phyloP scores from a whole-genome alignment of 2,113 vertebrate genomes.

The Carassius auratus region DNA sequence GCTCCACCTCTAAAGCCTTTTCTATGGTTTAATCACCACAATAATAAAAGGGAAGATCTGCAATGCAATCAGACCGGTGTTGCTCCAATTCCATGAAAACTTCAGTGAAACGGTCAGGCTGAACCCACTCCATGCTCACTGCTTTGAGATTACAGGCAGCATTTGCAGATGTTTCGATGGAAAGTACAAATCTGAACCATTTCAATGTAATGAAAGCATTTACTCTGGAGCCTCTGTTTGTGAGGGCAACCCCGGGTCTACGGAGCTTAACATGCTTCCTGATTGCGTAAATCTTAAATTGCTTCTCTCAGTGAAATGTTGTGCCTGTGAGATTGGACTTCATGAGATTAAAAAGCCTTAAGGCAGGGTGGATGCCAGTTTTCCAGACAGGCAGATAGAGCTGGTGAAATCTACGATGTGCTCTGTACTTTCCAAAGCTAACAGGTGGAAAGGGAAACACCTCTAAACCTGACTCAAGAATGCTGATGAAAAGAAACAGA shows the following conservation, averaged over 20 bases:
- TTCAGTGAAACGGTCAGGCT: not conserved
- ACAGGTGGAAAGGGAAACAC: constrained; percentile 36
- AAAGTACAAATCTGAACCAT: constrained; percentile 9
- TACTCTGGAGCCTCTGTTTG: constrained; percentile 24
- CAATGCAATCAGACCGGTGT: not conserved
- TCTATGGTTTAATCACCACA: not conserved
- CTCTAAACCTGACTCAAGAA: constrained; percentile 1
- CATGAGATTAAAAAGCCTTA: constrained; percentile 37
- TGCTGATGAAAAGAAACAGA: not conserved
- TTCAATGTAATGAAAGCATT: constrained; percentile 31
- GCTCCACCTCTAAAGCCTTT: not conserved
- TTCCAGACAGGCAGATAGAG: not conserved
- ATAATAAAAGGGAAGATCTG: not conserved
- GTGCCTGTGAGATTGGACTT: not conserved
- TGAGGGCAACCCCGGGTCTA: not conserved
- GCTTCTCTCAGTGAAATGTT: constrained; percentile 23
- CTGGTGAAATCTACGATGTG: constrained; percentile 21
- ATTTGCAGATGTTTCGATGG: not conserved
- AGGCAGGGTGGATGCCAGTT: not conserved
- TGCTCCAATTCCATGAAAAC: not conserved
- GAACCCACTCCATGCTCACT: not conserved
- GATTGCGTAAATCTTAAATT: constrained; percentile 34
- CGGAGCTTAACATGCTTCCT: not conserved
- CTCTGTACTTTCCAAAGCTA: constrained; percentile 6
- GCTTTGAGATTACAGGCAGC: constrained; percentile 9